Evolutionary conservation across 2,113 vertebrate species (phyloP), one percentile per base, ranked within the genome.

Genomic region (Oreotrochilus melanogaster): DNA sequence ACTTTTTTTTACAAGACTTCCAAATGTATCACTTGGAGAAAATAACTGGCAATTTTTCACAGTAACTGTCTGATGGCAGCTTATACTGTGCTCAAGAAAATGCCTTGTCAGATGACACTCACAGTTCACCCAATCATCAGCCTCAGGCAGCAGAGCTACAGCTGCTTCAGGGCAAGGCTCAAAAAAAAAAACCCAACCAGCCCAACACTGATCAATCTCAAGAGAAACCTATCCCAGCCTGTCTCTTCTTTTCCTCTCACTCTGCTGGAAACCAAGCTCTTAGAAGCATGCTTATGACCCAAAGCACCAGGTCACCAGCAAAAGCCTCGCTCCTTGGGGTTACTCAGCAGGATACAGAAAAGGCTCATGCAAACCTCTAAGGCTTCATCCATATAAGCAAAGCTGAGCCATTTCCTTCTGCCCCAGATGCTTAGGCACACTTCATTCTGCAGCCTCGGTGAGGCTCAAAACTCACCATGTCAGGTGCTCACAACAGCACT

Each of bases 21-120:
- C 37, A 81, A 70, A 71, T 18, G 22, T 28, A 86, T 56, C 21
- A 13, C 23, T 73, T 24, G 27, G 42, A 83, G 37, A 31, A 61
- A 88, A 74, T 33, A 69, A 69, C 14, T 37, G 22, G 25, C 43
- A 86, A 4, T 23, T 14, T 58, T 69, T 62, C 64, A 27, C 4
- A 67, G 65, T 18, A 61, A 57, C 45, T n/a, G n/a, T 56, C 18
- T 45, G 35, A 50, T 12, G 47, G 9, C 5, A 69, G 35, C 53
- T 93, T 50, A 70, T 47, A 62, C 4, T 18, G 12, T 28, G 73
- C 25, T 73, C 18, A 75, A 70, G 58, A 87, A 91, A 93, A 86
- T 10, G 18, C 31, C 53, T 92, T 76, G 64, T 51, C 43, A 66
- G 60, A 42, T 71, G 27, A 51, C 31, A 43, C 15, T 81, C 6